Percentiles rank a stretch among this genome's conserved stretches.
phyloP scores from a whole-genome alignment of 2,113 vertebrate species.

The Pipra filicauda region DNA sequence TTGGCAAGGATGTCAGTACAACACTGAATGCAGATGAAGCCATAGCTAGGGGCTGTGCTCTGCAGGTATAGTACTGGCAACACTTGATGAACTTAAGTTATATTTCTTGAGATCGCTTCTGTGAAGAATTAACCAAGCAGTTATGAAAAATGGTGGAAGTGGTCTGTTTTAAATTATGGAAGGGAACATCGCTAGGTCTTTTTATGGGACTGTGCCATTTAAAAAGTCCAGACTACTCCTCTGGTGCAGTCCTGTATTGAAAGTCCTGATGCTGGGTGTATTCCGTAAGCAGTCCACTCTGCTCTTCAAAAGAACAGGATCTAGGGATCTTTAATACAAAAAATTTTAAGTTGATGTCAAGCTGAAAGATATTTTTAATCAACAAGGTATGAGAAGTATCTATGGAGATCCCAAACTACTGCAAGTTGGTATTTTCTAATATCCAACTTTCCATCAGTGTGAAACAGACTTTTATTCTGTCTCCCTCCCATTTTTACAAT shows the following conservation, averaged over 20 bases:
- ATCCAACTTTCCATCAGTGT: not conserved
- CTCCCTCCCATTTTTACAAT: not conserved
- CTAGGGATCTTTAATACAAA: not conserved
- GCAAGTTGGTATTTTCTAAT: not conserved
- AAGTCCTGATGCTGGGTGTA: not conserved
- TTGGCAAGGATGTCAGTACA: conserved; percentile 80
- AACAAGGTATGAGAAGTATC: not conserved
- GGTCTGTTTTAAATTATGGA: not conserved
- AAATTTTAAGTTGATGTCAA: not conserved
- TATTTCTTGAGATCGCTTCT: not conserved
- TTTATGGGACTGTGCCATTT: not conserved
- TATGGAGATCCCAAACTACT: not conserved
- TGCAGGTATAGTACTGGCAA: conserved; percentile 70
- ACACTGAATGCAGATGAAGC: conserved; percentile 85
- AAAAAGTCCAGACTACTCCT: not conserved
- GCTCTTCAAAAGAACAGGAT: not conserved
- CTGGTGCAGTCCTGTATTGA: not conserved
- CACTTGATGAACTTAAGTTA: not conserved
- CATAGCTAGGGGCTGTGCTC: conserved; percentile 78
- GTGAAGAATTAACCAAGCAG: not conserved
- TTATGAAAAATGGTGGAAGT: not conserved
- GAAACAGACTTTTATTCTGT: not conserved
- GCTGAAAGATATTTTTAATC: not conserved
- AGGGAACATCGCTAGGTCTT: not conserved
- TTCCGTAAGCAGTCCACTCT: not conserved